phyloP scores from a whole-genome alignment of 2,888 invertebrate species.

The Xiphydria camelus region DNA sequence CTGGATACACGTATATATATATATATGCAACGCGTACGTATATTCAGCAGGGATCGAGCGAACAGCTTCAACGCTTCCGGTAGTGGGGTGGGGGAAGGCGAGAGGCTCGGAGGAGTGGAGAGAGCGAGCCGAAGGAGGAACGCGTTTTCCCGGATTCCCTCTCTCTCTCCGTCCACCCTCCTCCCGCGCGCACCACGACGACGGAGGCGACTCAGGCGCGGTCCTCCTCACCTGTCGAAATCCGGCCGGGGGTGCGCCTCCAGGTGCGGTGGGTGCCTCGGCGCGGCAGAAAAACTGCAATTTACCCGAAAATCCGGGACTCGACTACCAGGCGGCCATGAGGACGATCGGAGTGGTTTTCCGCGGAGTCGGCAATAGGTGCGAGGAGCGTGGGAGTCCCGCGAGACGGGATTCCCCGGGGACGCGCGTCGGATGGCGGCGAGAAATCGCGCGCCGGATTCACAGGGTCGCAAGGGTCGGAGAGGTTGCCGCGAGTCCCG shows the following conservation, averaged over 20 bases:
- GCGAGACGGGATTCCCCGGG: conserved; percentile 5
- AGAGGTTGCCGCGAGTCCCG: conserved; percentile 29
- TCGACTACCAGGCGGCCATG: conserved; percentile 43
- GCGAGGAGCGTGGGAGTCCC: conserved; percentile 7
- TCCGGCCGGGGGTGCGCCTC: conserved; percentile 19
- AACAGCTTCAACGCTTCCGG: too few species aligned
- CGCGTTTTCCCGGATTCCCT: not conserved
- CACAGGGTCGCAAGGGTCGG: conserved; percentile 45
- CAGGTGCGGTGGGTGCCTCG: conserved; percentile 31
- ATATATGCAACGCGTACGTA: too few species aligned
- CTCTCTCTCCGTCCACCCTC: not conserved
- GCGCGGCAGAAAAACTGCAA: conserved; percentile 45
- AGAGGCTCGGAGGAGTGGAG: too few species aligned
- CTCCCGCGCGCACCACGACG: not conserved
- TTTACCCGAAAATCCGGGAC: conserved; percentile 52
- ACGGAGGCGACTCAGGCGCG: too few species aligned
- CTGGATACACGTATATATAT: too few species aligned
- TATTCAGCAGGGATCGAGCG: too few species aligned
- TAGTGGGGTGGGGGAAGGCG: too few species aligned
- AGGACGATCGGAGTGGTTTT: conserved; percentile 21
- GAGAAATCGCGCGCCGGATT: conserved; percentile 45
- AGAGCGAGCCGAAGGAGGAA: not conserved
- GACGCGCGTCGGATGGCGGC: conserved; percentile 7
- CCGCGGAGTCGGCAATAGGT: not conserved
- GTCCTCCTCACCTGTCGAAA: conserved; percentile 27